phyloP scores from a whole-genome alignment of 1,140 invertebrate genomes.

The Trichogramma pretiosum region DNA sequence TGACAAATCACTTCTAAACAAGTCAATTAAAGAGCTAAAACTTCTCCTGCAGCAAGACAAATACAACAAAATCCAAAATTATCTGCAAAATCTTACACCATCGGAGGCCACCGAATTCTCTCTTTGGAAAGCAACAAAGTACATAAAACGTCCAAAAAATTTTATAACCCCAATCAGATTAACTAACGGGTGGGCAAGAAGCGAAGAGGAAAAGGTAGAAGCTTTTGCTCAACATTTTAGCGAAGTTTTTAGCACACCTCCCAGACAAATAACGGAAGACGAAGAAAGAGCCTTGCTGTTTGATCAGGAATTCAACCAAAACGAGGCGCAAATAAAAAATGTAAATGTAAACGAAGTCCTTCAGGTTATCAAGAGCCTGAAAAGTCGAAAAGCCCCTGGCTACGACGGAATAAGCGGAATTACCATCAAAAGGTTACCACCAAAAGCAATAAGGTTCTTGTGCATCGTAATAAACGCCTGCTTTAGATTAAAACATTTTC shows the following conservation, averaged over 20 bases:
- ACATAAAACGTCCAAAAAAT: not conserved
- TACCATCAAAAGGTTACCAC: slow-evolving; percentile 14
- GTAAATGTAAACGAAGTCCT: not conserved
- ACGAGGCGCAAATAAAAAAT: not conserved
- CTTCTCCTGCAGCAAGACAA: not conserved
- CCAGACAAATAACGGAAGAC: not conserved
- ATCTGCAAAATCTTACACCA: not conserved
- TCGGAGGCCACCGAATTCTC: not conserved
- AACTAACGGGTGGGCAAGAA: not conserved
- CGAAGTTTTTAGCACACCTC: not conserved
- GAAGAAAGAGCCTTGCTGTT: not conserved
- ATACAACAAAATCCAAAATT: not conserved
- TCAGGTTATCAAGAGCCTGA: not conserved
- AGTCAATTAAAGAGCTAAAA: not conserved
- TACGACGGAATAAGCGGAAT: slow-evolving; percentile 25
- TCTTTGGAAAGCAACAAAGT: not conserved
- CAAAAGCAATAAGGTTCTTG: not conserved
- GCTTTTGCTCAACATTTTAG: not conserved
- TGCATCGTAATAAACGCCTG: not conserved
- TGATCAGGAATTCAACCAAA: not conserved
- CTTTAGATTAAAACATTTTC: not conserved
- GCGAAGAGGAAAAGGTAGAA: not conserved
- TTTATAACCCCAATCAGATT: not conserved
- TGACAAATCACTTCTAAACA: not conserved
- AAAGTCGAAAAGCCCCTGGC: slow-evolving; percentile 22